phyloP scores from a whole-genome alignment of 2,113 vertebrate genomes.

The Hemichromis elongatus region DNA sequence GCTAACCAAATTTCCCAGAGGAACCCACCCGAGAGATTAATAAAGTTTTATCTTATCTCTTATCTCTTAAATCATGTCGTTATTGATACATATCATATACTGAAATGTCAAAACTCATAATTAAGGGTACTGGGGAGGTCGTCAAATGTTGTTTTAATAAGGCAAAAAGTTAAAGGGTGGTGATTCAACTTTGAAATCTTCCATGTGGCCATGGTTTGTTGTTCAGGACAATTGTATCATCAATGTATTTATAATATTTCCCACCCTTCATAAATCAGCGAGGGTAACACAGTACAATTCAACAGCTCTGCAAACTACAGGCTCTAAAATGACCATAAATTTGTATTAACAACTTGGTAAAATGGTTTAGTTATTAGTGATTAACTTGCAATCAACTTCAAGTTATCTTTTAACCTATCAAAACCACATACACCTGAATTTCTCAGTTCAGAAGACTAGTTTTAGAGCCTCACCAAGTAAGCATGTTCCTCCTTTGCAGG shows the following conservation, averaged over 20 bases:
- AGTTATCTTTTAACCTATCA: not conserved
- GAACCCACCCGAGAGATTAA: too few relatives aligned
- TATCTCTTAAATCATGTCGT: not conserved
- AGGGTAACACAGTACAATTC: not conserved
- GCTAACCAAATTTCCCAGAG: too few relatives aligned
- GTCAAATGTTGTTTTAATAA: not conserved
- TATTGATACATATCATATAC: not conserved
- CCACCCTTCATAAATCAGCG: not conserved
- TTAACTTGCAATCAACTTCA: not conserved
- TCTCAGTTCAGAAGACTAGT: not conserved
- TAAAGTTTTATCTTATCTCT: too few relatives aligned
- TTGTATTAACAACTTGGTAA: not conserved
- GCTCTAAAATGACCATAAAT: not conserved
- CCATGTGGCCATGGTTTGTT: not conserved
- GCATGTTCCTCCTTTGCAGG: slow-evolving; percentile 76
- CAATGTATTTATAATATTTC: not conserved
- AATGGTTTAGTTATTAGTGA: not conserved
- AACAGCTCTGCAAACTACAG: not conserved
- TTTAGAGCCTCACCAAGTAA: slow-evolving; percentile 66
- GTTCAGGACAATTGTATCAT: not conserved
- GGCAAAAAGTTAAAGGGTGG: not conserved
- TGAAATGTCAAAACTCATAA: not conserved
- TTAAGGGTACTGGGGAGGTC: not conserved
- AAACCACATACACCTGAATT: not conserved
- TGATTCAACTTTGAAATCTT: not conserved